A percentile compares a stretch with the other conserved stretches of the same genome.
These are phyloP conservation scores for Aphaenogaster ashmeadi DNA, from an alignment of 1,140 invertebrate genomes.

Conservation along the genomic window DNA sequence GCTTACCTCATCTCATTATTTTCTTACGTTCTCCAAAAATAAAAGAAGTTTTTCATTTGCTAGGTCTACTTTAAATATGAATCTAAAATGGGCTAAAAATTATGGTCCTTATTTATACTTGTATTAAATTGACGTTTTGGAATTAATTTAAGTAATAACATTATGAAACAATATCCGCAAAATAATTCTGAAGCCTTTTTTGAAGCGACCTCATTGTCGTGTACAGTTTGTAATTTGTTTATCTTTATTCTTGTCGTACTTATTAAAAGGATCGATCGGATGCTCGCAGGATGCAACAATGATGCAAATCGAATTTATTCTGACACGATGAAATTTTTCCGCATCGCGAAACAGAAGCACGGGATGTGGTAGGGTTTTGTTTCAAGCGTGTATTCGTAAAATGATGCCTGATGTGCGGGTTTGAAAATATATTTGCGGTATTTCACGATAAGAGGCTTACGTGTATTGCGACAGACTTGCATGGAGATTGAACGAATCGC, in stretches of 20 bases:
- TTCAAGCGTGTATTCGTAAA: conserved; percentile 30
- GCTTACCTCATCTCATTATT: conserved; percentile 2
- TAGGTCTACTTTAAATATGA: neutral
- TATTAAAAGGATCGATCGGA: neutral
- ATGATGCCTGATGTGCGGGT: neutral
- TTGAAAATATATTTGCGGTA: conserved; percentile 36
- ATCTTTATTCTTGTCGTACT: neutral
- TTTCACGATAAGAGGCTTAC: conserved; percentile 49
- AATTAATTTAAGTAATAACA: neutral
- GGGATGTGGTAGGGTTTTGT: conserved; percentile 25
- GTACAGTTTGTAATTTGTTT: neutral
- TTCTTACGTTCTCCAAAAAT: neutral
- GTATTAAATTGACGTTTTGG: neutral
- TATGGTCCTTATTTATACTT: neutral
- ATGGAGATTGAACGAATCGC: conserved; percentile 5
- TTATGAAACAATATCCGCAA: neutral
- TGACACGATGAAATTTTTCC: conserved; percentile 38
- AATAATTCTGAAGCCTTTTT: neutral
- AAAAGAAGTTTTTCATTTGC: neutral
- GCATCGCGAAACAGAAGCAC: neutral
- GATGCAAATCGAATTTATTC: conserved; percentile 40
- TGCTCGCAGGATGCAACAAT: conserved; percentile 1
- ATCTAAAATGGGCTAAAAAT: neutral
- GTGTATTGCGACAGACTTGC: conserved; percentile 6
- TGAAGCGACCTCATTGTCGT: neutral